Conservation (phyloP, 2,888 invertebrate species). For the Coenonympha arcania region DNA sequence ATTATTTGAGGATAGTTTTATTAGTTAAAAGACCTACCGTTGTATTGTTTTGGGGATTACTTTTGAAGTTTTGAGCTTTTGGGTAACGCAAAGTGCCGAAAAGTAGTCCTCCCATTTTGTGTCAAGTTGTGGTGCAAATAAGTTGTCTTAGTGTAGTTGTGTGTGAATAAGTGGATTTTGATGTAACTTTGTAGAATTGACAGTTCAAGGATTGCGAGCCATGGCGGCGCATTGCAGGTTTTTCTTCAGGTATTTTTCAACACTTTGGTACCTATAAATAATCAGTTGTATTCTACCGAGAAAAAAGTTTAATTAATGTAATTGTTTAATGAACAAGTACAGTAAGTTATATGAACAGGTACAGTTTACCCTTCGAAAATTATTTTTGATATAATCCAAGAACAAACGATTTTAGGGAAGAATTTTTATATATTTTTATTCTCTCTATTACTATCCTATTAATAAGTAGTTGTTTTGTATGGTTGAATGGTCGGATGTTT, state of each 20-base stretch:
- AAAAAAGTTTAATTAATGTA: too few species aligned
- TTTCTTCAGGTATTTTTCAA: not conserved
- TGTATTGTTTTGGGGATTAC: constrained; percentile 17
- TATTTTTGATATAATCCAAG: too few species aligned
- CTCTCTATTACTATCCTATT: too few species aligned
- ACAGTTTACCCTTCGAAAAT: too few species aligned
- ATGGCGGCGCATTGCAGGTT: not conserved
- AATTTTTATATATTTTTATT: too few species aligned
- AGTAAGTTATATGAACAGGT: too few species aligned
- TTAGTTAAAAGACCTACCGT: constrained; percentile 5
- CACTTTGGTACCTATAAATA: not conserved
- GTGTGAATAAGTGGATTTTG: not conserved
- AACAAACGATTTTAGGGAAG: too few species aligned
- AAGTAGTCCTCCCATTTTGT: constrained; percentile 10
- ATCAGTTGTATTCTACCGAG: not conserved
- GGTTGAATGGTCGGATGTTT: too few species aligned
- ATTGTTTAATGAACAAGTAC: too few species aligned
- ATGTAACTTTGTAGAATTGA: not conserved
- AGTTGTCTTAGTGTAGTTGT: constrained; percentile 14
- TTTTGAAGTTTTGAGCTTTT: constrained; percentile 1
- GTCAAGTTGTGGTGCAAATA: constrained; percentile 10
- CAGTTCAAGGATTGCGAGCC: not conserved
- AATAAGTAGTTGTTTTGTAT: too few species aligned
- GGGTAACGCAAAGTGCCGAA: constrained; percentile 13
- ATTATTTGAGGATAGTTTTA: not conserved